Percentiles rank a stretch among this genome's conserved stretches.
Evolutionary conservation across 2,113 vertebrate species (phyloP).

Genomic region (Cyprinodon variegatus): DNA sequence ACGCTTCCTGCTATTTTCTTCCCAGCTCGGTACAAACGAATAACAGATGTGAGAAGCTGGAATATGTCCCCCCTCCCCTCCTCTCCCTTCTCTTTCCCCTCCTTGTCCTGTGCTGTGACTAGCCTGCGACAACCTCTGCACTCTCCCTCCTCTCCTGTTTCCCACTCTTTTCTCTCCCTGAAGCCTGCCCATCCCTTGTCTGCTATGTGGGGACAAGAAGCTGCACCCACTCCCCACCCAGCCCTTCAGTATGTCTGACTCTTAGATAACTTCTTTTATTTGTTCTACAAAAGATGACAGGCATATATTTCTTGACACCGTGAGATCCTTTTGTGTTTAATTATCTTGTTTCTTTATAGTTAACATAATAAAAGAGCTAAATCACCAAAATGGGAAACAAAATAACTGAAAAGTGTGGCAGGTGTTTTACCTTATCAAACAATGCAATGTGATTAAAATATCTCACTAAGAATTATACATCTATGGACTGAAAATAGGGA

Average conservation of each 20-base stretch:
- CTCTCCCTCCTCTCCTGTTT: constrained; percentile 43
- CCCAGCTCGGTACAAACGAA: constrained; percentile 95
- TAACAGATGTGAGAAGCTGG: constrained; percentile 95
- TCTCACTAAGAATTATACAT: too few relatives aligned
- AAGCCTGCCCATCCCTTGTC: constrained; percentile 68
- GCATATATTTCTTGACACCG: too few relatives aligned
- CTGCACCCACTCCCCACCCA: constrained; percentile 63
- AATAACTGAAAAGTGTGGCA: neutral
- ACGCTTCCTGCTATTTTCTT: constrained; percentile 96
- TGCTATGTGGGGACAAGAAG: constrained; percentile 65
- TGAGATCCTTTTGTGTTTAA: too few relatives aligned
- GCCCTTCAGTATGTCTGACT: constrained; percentile 34
- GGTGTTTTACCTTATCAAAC: too few relatives aligned
- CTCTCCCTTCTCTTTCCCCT: constrained; percentile 77
- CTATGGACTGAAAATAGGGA: too few relatives aligned
- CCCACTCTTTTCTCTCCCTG: constrained; percentile 49
- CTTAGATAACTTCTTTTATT: constrained; percentile 22
- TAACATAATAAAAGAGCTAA: neutral
- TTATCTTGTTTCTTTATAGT: neutral
- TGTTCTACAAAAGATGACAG: neutral
- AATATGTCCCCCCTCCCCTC: constrained; percentile 80
- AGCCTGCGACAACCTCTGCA: constrained; percentile 89
- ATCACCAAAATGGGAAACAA: neutral
- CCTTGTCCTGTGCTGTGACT: constrained; percentile 68
- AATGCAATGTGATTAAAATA: too few relatives aligned